A percentile compares a stretch with the other conserved stretches of the same genome.
phyloP scores from a whole-genome alignment of 2,797 vertebrate genomes.

The Girardinus metallicus region DNA sequence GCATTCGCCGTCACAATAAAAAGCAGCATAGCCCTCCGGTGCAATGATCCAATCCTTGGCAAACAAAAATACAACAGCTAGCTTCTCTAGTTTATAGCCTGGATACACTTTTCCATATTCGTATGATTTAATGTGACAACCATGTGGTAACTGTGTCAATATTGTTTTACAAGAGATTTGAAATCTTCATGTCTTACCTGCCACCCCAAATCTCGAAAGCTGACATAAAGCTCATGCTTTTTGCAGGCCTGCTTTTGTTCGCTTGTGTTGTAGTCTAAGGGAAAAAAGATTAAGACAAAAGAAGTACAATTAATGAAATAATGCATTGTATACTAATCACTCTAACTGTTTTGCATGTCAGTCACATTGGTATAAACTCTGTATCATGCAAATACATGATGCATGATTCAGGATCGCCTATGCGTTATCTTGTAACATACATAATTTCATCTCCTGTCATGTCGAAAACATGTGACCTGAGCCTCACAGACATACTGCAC shows the following conservation, averaged over 20 bases:
- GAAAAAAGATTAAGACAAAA: not conserved
- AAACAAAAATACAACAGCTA: constrained; percentile 12
- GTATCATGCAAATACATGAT: not conserved
- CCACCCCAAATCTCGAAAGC: constrained; percentile 98
- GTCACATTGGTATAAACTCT: not conserved
- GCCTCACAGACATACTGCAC: not conserved
- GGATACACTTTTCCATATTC: not conserved
- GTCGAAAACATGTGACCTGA: not conserved
- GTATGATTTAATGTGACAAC: not conserved
- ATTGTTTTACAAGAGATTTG: not conserved
- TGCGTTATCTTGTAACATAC: not conserved
- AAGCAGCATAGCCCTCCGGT: constrained; percentile 96
- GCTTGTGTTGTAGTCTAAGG: constrained; percentile 93
- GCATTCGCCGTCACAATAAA: constrained; percentile 99
- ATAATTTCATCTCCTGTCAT: not conserved
- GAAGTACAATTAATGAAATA: not conserved
- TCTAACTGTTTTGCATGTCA: not conserved
- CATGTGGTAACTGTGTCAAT: not conserved
- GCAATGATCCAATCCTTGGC: constrained; percentile 98
- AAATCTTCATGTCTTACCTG: constrained; percentile 83
- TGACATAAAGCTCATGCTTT: constrained; percentile 99
- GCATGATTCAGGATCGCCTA: not conserved
- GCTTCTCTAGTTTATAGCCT: not conserved
- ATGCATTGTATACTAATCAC: not conserved
- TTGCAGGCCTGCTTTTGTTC: constrained; percentile 99